A percentile compares a stretch with the other conserved stretches of the same genome.
Conservation (phyloP, 2,888 invertebrate genomes). For the Coecobrya sp. region DNA sequence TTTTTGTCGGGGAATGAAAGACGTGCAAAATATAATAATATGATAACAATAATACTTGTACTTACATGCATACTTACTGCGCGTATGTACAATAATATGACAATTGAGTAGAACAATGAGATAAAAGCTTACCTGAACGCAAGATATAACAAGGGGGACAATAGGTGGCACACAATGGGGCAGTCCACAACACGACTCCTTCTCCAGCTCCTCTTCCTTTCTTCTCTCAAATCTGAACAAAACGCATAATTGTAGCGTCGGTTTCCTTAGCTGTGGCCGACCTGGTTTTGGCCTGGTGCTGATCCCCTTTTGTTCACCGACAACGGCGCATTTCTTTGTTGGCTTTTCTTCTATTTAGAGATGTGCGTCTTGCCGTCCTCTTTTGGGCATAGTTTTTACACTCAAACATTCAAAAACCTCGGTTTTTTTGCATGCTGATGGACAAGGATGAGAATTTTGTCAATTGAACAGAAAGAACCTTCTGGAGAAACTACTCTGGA, state of each 20-base stretch:
- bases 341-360: neutral
- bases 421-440: neutral
- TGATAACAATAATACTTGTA: conserved; percentile 65
- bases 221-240: conserved; percentile 4
- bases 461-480: conserved; percentile 1
- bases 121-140: conserved; percentile 34
- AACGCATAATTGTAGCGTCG: conserved; percentile 86
- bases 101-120: conserved; percentile 40
- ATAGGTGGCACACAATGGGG: conserved; percentile 68
- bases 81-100: neutral
- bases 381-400: conserved; percentile 76
- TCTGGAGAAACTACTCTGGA: neutral
- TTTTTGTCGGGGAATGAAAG: conserved; percentile 21
- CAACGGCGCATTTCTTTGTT: conserved; percentile 3
- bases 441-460: neutral
- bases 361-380: conserved; percentile 42
- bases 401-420: conserved; percentile 46
- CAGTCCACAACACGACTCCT: conserved; percentile 75
- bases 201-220: conserved; percentile 45
- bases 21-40: conserved; percentile 44
- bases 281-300: conserved; percentile 70
- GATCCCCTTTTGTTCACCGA: conserved; percentile 46
- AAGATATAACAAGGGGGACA: conserved; percentile 43
- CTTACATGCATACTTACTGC: conserved; percentile 19
- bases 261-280: conserved; percentile 86